Evolutionary conservation across 2,888 invertebrate species (phyloP).

Genomic region (Scelioninae gen. 2): DNA sequence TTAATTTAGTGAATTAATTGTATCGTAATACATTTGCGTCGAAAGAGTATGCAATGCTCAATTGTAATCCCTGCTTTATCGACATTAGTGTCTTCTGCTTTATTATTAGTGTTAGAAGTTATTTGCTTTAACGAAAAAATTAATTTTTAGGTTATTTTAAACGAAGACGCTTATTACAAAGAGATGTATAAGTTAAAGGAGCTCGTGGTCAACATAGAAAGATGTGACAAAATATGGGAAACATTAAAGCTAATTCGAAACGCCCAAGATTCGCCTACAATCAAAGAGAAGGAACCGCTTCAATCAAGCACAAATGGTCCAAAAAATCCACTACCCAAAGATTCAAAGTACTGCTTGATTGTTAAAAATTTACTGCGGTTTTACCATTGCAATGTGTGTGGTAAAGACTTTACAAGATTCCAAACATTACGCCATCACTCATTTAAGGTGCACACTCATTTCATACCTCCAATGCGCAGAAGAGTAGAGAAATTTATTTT

Average conservation of each 20-base stretch:
- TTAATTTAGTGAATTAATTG: no score
- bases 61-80: no score
- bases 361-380: conserved; percentile 65
- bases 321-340: neutral
- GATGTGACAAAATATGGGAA: conserved; percentile 74
- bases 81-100: no score
- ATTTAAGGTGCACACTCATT: conserved; percentile 65
- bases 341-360: conserved; percentile 67
- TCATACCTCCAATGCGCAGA: conserved; percentile 51
- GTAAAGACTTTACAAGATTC: conserved; percentile 47
- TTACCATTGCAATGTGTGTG: conserved; percentile 68
- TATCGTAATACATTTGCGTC: no score
- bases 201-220: conserved; percentile 66
- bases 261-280: conserved; percentile 22
- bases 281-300: neutral
- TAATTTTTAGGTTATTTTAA: conserved; percentile 35
- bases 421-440: conserved; percentile 61
- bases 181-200: conserved; percentile 63
- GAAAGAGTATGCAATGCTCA: no score
- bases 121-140: no score
- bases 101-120: no score
- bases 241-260: conserved; percentile 70
- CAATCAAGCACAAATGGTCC: conserved; percentile 7
- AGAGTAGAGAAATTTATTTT: neutral
- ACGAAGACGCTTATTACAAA: conserved; percentile 51